Conservation (phyloP, 2,888 invertebrate species). For the Xanthia togata region DNA sequence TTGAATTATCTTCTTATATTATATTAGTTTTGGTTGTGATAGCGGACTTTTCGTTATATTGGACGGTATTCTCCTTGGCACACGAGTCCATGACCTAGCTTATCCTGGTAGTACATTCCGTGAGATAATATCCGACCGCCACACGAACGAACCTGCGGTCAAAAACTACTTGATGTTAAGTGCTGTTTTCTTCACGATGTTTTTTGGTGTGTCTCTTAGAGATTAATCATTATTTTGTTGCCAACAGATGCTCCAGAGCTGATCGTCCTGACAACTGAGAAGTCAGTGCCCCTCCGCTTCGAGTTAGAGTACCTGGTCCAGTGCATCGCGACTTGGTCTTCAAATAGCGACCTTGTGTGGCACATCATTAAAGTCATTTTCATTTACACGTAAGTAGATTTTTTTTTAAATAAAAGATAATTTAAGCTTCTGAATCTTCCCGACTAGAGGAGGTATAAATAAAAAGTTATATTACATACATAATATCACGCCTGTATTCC, state of each 20-base stretch:
- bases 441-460: not conserved
- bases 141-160: not conserved
- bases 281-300: conserved; percentile 85
- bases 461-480: too few species aligned
- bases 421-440: not conserved
- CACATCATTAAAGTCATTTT: conserved; percentile 92
- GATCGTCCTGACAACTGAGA: conserved; percentile 91
- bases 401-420: not conserved
- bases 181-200: not conserved
- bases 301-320: conserved; percentile 92
- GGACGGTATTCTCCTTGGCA: not conserved
- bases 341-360: conserved; percentile 91
- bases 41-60: not conserved
- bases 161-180: not conserved
- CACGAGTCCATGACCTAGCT: not conserved
- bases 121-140: not conserved
- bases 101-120: not conserved
- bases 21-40: not conserved
- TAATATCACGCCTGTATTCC: too few species aligned
- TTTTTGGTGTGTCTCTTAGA: not conserved
- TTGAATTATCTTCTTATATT: too few species aligned
- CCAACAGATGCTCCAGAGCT: conserved; percentile 94
- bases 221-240: not conserved
- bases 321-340: conserved; percentile 93
- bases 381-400: conserved; percentile 92